phyloP scores from a whole-genome alignment of 2,888 invertebrate genomes.

The Ornithoptera alexandrae region DNA sequence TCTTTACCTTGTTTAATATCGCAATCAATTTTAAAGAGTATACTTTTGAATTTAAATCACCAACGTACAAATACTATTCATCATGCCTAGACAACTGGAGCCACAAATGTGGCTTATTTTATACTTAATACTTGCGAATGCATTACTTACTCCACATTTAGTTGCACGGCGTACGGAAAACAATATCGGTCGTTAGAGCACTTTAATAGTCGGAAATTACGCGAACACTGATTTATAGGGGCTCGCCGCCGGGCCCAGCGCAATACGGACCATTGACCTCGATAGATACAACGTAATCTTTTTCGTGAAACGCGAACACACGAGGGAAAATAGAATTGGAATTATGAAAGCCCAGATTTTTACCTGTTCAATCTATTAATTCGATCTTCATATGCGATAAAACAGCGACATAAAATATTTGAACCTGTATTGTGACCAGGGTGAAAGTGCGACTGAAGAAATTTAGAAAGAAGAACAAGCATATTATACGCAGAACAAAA shows the following conservation, averaged over 20 bases:
- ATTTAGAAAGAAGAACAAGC: no score
- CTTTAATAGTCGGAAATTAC: slow-evolving; percentile 63
- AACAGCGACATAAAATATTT: no score
- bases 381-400: no score
- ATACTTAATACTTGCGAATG: background rate
- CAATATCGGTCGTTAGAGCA: slow-evolving; percentile 64
- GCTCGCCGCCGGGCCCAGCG: slow-evolving; percentile 10
- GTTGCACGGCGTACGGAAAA: slow-evolving; percentile 43
- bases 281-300: slow-evolving; percentile 24
- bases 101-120: background rate
- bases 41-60: background rate
- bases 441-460: no score
- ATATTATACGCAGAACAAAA: no score
- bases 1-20: background rate
- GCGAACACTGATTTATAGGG: slow-evolving; percentile 23
- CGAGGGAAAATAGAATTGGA: background rate
- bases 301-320: slow-evolving; percentile 12
- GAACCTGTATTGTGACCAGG: no score
- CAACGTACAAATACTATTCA: background rate
- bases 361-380: background rate
- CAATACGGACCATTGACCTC: slow-evolving; percentile 25
- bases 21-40: background rate
- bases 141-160: slow-evolving; percentile 13
- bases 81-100: background rate
- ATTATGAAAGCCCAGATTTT: background rate